phyloP scores from a whole-genome alignment of 1,140 invertebrate genomes.

The Charaxes varanes region DNA sequence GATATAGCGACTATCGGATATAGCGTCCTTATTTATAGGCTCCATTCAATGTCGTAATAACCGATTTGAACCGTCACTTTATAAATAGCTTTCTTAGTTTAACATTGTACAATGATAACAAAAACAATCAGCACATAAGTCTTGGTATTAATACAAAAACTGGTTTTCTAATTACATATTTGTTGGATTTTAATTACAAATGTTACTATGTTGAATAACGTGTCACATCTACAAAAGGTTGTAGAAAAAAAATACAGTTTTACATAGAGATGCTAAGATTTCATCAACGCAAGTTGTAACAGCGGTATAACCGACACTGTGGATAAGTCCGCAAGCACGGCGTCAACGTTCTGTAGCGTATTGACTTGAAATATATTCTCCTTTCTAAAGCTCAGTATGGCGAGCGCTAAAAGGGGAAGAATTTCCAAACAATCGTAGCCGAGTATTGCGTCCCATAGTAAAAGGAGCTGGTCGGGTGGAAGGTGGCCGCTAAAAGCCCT shows the following conservation, averaged over 20 bases:
- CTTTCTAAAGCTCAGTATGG: conserved; percentile 93
- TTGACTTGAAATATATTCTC: conserved; percentile 94
- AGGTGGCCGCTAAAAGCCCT: conserved; percentile 95
- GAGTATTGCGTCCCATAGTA: conserved; percentile 93
- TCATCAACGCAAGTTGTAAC: conserved; percentile 69
- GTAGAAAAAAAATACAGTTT: not conserved
- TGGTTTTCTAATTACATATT: too few relatives aligned
- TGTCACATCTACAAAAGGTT: too few relatives aligned
- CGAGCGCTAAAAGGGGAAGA: conserved; percentile 88
- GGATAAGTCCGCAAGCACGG: conserved; percentile 91
- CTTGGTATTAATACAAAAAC: too few relatives aligned
- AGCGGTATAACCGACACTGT: conserved; percentile 90
- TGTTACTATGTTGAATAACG: too few relatives aligned
- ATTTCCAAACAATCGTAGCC: conserved; percentile 95
- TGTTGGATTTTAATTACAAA: too few relatives aligned
- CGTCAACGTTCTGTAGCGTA: conserved; percentile 89
- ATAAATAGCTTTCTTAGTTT: too few relatives aligned
- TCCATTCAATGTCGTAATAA: too few relatives aligned
- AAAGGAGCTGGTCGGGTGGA: conserved; percentile 91
- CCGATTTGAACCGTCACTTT: too few relatives aligned
- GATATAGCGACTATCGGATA: too few relatives aligned
- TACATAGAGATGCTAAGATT: conserved; percentile 29
- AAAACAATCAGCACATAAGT: too few relatives aligned
- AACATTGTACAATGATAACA: too few relatives aligned
- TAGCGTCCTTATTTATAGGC: too few relatives aligned